Evolutionary conservation across 1,140 invertebrate species (phyloP), one percentile per base, ranked within the genome.

Genomic region (Diorhabda sublineata): DNA sequence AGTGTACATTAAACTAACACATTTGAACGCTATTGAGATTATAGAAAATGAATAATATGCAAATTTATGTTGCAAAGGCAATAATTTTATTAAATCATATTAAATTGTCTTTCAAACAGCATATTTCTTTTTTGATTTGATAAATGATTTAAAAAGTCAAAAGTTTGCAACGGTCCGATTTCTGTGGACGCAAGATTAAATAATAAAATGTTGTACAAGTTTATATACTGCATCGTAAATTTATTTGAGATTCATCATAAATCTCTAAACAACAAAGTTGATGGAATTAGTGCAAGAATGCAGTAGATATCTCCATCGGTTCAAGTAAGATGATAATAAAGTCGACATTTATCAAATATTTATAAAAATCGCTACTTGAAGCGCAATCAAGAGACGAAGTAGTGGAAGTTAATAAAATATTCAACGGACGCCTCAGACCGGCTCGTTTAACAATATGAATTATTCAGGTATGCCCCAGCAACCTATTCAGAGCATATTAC

Each of bases 1-100:
- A 57, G 26, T 68, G 63, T 63, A 64, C 64, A 70, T 72, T 67
- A 65, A 70, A 68, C 61, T 47, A 5, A 47, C 45, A 72, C 69
- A 59, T n/a, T 59, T 59, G 5, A 59, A 59, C 9, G 11, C 58
- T 59, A 59, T 7, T 59, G 5, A 65, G 26, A 72, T 11, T 61
- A 59, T 59, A 11, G 3, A 65, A 65, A 69, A 59, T 2, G 2
- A 65, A 69, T 41, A 44, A 69, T 56, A 47, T 61, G 8, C 45
- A 7, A 68, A 44, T 63, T 68, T 64, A 43, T 42, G 11, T 58
- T 58, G 61, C 67, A 63, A 7, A 63, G 52, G 2, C 8, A 52
- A 52, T 9, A 52, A 52, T 52, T 26, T 26, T 26, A 26, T 26
- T 26, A 26, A 26, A 26, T 26, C 26, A 26, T 26, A 26, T 26